phyloP scores from a whole-genome alignment of 2,888 invertebrate genomes.

The Orthosia gracilis region DNA sequence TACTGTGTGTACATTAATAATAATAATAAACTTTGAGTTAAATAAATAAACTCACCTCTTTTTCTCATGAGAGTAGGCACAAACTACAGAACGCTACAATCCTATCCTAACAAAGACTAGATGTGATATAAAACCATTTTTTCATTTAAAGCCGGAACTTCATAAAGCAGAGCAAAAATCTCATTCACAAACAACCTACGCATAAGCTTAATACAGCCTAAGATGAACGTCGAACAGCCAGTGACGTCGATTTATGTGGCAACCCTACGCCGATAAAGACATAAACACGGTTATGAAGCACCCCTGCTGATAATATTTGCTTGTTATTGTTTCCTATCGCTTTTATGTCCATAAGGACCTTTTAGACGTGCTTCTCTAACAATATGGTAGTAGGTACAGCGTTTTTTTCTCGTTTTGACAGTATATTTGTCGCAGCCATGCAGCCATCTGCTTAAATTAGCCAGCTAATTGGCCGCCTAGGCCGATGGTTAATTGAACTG shows the following conservation, averaged over 20 bases:
- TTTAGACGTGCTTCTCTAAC: slow-evolving; percentile 8
- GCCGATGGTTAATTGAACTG: no score
- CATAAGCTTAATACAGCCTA: slow-evolving; percentile 45
- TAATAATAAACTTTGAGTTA: no score
- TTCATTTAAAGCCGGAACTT: background rate
- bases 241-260: slow-evolving; percentile 62
- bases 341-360: slow-evolving; percentile 65
- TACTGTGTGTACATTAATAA: no score
- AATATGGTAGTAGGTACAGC: no score
- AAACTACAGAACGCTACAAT: no score
- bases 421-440: background rate
- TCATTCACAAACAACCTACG: slow-evolving; percentile 12
- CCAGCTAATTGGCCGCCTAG: no score
- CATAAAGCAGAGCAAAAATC: slow-evolving; percentile 29
- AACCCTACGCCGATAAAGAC: slow-evolving; percentile 75
- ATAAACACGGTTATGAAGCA: slow-evolving; percentile 79
- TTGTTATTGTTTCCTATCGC: slow-evolving; percentile 78
- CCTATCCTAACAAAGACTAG: no score
- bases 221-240: slow-evolving; percentile 53
- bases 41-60: no score
- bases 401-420: background rate
- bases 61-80: no score
- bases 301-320: slow-evolving; percentile 78
- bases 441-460: no score
- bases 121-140: background rate